Evolutionary conservation across 2,888 invertebrate species (phyloP), one percentile per base, ranked within the genome.

Genomic region (Zygothrica quintamaculata): DNA sequence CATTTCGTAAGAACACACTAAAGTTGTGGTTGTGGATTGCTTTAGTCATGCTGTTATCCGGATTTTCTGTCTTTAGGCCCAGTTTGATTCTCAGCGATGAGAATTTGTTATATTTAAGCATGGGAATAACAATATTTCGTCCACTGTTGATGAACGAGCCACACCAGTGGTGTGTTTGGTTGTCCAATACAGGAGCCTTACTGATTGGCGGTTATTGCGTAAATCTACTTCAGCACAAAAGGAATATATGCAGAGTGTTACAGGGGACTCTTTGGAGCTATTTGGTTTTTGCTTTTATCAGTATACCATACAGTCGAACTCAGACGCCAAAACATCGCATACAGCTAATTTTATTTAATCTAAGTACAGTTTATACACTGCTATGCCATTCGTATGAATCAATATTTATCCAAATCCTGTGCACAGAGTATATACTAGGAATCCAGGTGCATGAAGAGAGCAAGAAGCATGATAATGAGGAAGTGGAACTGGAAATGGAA

Each of bases 341-440:
- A 0, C 84, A 92, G 53, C 91, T 92, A 44, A 92, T 95, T 25
- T 92, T 93, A 65, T 92, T 94, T 1, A 92, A 93, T 6, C 89
- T 95, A 36, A 90, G 93, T 9, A 93, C 93, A 34, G 93, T 95
- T 8, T 94, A 95, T 76, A 91, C 93, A 0, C 89, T 95, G 25
- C 90, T 96, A 46, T 94, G 95, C n/a, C 93, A 95, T 9, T 93
- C 95, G 0, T 95, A 96, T 81, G 97, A 97, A 89, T 94, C 94
- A 0, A 90, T 96, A 8, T 97, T 97, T 84, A 93, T 95, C 70
- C 91, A 96, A 15, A 42, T 87, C 2, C 60, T 90, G 4, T 71
- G 81, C 13, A 65, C 77, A 0, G 89, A 90, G 58, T 70, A 79
- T 1, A 47, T 88, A 37, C 40, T 88, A 1, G 75, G 84, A 0